phyloP scores from a whole-genome alignment of 2,888 invertebrate species.

The Tenthredo distinguenda region DNA sequence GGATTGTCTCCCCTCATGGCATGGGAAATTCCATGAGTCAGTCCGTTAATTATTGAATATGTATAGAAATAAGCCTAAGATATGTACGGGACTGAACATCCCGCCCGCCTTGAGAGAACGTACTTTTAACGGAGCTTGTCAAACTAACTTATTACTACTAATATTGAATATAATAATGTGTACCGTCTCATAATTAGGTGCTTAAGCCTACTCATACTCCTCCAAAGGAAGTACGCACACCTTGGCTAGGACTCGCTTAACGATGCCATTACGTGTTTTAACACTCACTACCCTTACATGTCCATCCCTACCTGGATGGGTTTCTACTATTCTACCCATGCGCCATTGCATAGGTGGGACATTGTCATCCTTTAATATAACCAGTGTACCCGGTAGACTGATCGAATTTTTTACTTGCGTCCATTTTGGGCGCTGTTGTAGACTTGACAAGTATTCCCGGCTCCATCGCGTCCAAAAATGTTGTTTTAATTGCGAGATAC shows the following conservation, averaged over 20 bases:
- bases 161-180: constrained; percentile 4
- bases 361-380: constrained; percentile 65
- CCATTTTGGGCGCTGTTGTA: constrained; percentile 63
- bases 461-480: constrained; percentile 60
- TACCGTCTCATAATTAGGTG: background rate
- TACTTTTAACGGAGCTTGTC: background rate
- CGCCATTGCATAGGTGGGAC: constrained; percentile 64
- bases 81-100: too few species aligned
- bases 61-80: too few species aligned
- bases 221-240: constrained; percentile 58
- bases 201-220: background rate
- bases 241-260: constrained; percentile 55
- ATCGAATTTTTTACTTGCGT: background rate
- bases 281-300: constrained; percentile 62
- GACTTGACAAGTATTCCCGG: constrained; percentile 61
- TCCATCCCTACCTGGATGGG: constrained; percentile 63
- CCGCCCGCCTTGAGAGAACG: constrained; percentile 18
- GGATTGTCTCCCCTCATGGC: too few species aligned
- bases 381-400: constrained; percentile 61
- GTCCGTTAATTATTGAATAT: too few species aligned
- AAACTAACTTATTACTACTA: background rate
- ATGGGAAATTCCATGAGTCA: too few species aligned
- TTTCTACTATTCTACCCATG: constrained; percentile 58
- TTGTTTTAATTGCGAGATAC: constrained; percentile 57
- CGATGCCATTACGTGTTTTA: constrained; percentile 57